Conservation (phyloP, 2,797 vertebrate genomes). For the Diceros bicornis region DNA sequence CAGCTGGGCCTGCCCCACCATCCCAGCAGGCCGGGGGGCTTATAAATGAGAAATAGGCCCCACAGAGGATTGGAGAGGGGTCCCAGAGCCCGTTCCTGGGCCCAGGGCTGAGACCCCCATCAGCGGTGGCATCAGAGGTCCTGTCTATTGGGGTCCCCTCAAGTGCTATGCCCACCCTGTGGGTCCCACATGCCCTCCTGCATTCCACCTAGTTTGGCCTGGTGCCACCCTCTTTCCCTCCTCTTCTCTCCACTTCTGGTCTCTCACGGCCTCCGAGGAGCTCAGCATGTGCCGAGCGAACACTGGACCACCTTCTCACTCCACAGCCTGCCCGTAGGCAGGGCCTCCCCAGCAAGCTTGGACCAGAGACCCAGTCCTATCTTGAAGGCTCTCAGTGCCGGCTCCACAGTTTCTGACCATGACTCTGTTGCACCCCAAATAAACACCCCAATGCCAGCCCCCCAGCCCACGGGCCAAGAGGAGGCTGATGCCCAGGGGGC, state of each 20-base stretch:
- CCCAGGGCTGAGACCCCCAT: neutral
- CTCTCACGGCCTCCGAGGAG: neutral
- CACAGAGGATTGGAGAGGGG: neutral
- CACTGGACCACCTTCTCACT: neutral
- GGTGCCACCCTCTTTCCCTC: neutral
- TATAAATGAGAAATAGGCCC: neutral
- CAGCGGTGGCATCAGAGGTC: neutral
- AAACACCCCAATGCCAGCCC: no score
- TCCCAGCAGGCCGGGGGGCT: neutral
- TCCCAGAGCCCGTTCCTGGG: neutral
- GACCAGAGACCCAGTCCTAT: neutral
- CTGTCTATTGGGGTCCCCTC: neutral
- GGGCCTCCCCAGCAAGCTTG: accelerated
- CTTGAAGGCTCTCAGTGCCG: neutral
- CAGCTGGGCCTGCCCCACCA: no score
- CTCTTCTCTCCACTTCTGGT: neutral
- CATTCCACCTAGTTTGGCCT: no score
- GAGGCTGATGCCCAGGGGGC: no score
- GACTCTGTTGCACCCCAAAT: neutral
- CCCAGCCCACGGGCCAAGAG: accelerated
- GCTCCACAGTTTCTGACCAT: neutral
- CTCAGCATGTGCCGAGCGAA: neutral
- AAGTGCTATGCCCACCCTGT: accelerated
- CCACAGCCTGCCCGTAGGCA: accelerated
- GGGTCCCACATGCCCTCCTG: no score